Base-by-base conservation (phyloP, 2,113 vertebrate genomes). In the Hyperoodon ampullatus region DNA sequence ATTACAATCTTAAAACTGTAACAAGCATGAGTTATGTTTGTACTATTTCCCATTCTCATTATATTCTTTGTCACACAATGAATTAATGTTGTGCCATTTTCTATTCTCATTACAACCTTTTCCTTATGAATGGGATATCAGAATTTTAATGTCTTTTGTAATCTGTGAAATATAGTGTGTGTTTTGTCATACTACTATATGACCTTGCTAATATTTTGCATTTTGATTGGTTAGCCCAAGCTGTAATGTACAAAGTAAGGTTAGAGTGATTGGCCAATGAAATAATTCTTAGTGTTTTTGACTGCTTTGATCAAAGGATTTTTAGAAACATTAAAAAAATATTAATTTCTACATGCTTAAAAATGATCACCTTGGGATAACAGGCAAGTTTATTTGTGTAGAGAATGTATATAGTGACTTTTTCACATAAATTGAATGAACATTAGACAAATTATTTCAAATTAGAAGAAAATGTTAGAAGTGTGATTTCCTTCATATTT, bases 1-100 rank as follows among this genome's bases (percentile, higher is more conserved):
- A 98, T 99, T 99, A 99, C 98, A 99, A 99, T 99, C 98, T 99
- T 99, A 98, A 99, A 98, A 98, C 98, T 99, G 99, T 99, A 98
- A 98, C 98, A 98, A 98, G 99, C 98, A 98, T 99, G 99, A 99
- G 98, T 99, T 99, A 99, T 99, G 98, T 99, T 99, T 99, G 98
- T 99, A 98, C 98, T 98, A 98, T 99, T 99, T 99, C 99, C 98
- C 98, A 99, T 98, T 99, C 99, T 98, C 98, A 99, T 99, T 99
- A 99, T 98, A 99, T 98, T 98, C 98, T 99, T 99, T 99, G 99
- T 99, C 99, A 99, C 98, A 98, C 97, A 99, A 99, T 99, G 99
- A 99, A 99, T 99, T 99, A 99, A 99, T 99, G 98, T 99, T 99
- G 98, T 98, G 98, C 98, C 98, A 98, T 98, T 98, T 98, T 99